Evolutionary conservation across 2,113 vertebrate genomes (phyloP).

Genomic region (Herpailurus yagouaroundi): DNA sequence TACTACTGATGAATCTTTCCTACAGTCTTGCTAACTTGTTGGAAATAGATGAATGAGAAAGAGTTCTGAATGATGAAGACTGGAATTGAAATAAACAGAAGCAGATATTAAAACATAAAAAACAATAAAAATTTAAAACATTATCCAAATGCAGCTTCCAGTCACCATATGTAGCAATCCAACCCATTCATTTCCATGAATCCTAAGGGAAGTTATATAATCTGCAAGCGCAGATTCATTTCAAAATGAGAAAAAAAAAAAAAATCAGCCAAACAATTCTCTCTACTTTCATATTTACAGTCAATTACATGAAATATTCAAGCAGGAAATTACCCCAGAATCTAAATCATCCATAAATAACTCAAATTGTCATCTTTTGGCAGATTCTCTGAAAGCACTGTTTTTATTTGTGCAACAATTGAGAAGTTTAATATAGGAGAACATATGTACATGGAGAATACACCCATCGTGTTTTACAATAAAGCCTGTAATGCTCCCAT

Average conservation of each 20-base stretch:
- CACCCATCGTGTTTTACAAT: not conserved
- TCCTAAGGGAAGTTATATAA: slow-evolving; percentile 46
- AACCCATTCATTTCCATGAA: slow-evolving; percentile 47
- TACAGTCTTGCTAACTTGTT: slow-evolving; percentile 18
- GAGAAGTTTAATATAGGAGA: slow-evolving; percentile 24
- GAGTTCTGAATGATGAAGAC: slow-evolving; percentile 30
- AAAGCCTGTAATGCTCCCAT: not conserved
- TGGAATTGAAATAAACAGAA: slow-evolving; percentile 54
- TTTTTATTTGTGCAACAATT: slow-evolving; percentile 57
- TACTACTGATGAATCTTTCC: not conserved
- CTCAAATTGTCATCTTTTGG: slow-evolving; percentile 53
- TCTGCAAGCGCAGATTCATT: slow-evolving; percentile 42
- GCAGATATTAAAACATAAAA: slow-evolving; percentile 62
- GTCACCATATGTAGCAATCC: slow-evolving; percentile 59
- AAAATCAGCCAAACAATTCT: slow-evolving; percentile 59
- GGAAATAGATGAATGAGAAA: slow-evolving; percentile 29
- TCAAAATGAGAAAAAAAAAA: slow-evolving; percentile 53
- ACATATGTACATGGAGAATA: not conserved
- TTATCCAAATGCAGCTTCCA: slow-evolving; percentile 30
- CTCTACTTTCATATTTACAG: slow-evolving; percentile 61
- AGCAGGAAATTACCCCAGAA: slow-evolving; percentile 66
- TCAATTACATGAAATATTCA: slow-evolving; percentile 76
- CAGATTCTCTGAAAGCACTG: not conserved
- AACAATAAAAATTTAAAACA: slow-evolving; percentile 67
- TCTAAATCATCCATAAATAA: slow-evolving; percentile 72